Conservation (phyloP, 37 sponge, comb jelly and placozoan species). For the Axinella damicornis region DNA sequence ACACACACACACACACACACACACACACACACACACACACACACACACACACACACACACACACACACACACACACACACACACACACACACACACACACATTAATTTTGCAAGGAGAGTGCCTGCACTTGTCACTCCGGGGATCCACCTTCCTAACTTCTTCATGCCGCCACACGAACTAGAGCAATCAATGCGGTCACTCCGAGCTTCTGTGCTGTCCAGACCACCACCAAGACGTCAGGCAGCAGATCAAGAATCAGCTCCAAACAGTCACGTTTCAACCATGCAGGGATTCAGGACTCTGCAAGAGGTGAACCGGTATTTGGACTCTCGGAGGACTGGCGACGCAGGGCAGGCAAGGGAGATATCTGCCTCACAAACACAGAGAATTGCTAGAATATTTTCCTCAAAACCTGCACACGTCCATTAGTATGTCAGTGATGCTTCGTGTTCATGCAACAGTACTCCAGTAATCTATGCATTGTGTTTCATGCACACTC, state of each 20-base stretch:
- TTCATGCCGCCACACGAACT: slow-evolving; percentile 73
- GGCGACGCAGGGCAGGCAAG: not conserved
- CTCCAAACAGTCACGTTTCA: too few species aligned
- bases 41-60: not conserved
- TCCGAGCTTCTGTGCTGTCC: slow-evolving; percentile 54
- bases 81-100: not conserved
- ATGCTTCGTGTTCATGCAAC: too few species aligned
- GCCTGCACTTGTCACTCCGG: not conserved
- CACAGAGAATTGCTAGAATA: slow-evolving; percentile 60
- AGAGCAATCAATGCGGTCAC: slow-evolving; percentile 68
- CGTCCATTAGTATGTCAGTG: too few species aligned
- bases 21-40: not conserved
- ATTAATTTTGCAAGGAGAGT: not conserved
- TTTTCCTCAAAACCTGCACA: slow-evolving; percentile 46
- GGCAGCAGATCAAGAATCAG: too few species aligned
- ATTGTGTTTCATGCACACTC: too few species aligned
- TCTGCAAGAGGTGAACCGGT: slow-evolving; percentile 22
- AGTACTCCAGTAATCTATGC: too few species aligned
- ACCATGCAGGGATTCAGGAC: not conserved
- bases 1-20: too few species aligned
- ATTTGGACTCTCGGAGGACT: slow-evolving; percentile 8
- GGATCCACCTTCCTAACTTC: slow-evolving; percentile 66
- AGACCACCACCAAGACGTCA: slow-evolving; percentile 51
- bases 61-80: not conserved
- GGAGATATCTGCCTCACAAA: slow-evolving; percentile 25